Percentiles rank a stretch among this genome's conserved stretches.
These are phyloP conservation scores for Dendrocopos noguchii DNA, from an alignment of 2,113 vertebrate genomes.

Conservation along the genomic window DNA sequence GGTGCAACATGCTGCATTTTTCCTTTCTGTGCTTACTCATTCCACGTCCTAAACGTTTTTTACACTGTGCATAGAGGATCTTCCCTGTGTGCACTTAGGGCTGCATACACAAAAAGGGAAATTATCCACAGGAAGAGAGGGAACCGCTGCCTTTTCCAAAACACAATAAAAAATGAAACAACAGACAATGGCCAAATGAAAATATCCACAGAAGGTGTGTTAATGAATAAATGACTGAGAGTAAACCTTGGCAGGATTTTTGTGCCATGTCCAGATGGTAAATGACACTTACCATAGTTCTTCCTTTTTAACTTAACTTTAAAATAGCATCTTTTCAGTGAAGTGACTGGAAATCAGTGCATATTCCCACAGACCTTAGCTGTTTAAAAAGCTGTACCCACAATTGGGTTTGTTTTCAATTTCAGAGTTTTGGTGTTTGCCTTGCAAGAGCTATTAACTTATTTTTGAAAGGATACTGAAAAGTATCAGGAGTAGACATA, in stretches of 20 bases:
- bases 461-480: background rate
- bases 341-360: background rate
- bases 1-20: background rate
- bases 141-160: background rate
- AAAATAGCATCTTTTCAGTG: background rate
- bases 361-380: background rate
- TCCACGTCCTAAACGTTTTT: background rate
- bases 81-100: background rate
- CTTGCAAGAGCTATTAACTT: background rate
- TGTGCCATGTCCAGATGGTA: background rate
- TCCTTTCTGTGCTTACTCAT: slow-evolving; percentile 14
- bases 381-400: background rate
- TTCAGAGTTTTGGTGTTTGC: background rate
- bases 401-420: background rate
- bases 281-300: background rate
- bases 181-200: background rate
- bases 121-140: background rate
- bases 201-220: background rate
- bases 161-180: background rate
- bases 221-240: background rate
- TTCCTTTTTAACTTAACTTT: background rate
- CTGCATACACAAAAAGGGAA: background rate
- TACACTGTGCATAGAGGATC: background rate
- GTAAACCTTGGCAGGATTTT: background rate
- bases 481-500: background rate